A percentile compares a stretch with the other conserved stretches of the same genome.
Conservation (phyloP, 2,888 invertebrate genomes). For the Crepidodera aurea region DNA sequence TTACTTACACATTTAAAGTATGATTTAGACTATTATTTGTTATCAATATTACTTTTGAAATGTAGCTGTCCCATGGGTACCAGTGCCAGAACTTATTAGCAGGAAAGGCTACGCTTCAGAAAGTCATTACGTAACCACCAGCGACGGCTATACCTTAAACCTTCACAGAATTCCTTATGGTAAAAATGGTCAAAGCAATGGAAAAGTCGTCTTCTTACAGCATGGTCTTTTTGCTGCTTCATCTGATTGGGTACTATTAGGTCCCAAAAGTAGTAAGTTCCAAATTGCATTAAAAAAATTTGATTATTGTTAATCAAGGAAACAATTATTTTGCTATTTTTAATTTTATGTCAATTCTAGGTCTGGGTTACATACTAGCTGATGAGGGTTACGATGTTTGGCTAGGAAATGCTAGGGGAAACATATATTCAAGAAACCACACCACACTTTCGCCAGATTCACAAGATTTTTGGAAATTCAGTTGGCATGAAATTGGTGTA, state of each 20-base stretch:
- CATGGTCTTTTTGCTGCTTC: slow-evolving; percentile 66
- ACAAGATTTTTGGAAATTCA: slow-evolving; percentile 60
- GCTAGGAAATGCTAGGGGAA: slow-evolving; percentile 12
- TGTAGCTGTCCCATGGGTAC: not conserved
- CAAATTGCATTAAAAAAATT: too few relatives aligned
- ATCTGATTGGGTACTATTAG: slow-evolving; percentile 66
- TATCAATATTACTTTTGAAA: too few relatives aligned
- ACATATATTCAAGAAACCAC: not conserved
- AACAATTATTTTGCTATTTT: not conserved
- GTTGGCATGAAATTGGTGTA: slow-evolving; percentile 84
- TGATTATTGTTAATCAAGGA: too few relatives aligned
- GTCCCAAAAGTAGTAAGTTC: slow-evolving; percentile 50
- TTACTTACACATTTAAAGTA: too few relatives aligned
- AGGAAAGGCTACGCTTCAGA: slow-evolving; percentile 61
- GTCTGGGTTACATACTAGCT: slow-evolving; percentile 44
- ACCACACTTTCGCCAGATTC: slow-evolving; percentile 40
- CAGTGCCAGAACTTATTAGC: slow-evolving; percentile 53
- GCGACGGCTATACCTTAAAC: slow-evolving; percentile 66
- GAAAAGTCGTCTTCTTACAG: slow-evolving; percentile 60
- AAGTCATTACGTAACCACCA: slow-evolving; percentile 59
- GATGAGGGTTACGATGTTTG: slow-evolving; percentile 49
- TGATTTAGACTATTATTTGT: too few relatives aligned
- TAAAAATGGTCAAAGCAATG: slow-evolving; percentile 33
- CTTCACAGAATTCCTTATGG: slow-evolving; percentile 66
- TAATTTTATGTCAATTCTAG: slow-evolving; percentile 53